Base-by-base conservation (phyloP, 2,888 invertebrate genomes). In the Bombylius major region DNA sequence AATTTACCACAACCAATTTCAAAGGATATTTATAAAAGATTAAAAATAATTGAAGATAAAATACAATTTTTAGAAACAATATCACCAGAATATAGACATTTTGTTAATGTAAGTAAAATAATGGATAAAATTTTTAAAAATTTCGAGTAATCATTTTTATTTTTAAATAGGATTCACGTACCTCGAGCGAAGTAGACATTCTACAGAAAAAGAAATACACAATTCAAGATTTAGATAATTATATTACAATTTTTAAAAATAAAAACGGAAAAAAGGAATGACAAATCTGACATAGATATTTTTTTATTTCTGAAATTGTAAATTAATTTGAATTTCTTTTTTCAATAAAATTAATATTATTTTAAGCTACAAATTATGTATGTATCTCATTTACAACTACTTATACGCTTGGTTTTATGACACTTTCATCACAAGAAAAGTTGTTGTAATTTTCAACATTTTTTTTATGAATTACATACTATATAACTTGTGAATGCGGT, bases 61-160 rank as follows among this genome's bases (percentile, higher is more conserved):
- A 79, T 92, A 51, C 75, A 87, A 8, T 76, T 80, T 59, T 71
- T 91, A 57, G 86, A 91, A 70, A 79, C 87, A 0, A 70, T 87
- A 54, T 90, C 89, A 46, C 90, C 90, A 0, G 91, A 91, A 70
- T 91, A 91, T 67, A 79, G 82, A 33, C 79, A 83, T 62, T 84
- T 85, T 71, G 78, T 81, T 23, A 23, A 23, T 77, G 82, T 82
- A 73, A 70, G 31, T 9, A 31, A 39, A 33, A 4, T n/a, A 46
- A 42, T n/a, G 4, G 3, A n/a, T 44, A 34, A 4, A 53, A 32
- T n/a, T 32, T 11, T 47, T 32, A 47, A 13, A 12, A n/a, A 36
- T 31, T 42, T 31, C 2, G 1, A 23, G 23, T 23, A 23, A 23
- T 23, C 23, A 23, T 9, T 45, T 44, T 45, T 50, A 44, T 23